Evolutionary conservation across 1,140 invertebrate species (phyloP).

Genomic region (Propsilocerus akamusi): DNA sequence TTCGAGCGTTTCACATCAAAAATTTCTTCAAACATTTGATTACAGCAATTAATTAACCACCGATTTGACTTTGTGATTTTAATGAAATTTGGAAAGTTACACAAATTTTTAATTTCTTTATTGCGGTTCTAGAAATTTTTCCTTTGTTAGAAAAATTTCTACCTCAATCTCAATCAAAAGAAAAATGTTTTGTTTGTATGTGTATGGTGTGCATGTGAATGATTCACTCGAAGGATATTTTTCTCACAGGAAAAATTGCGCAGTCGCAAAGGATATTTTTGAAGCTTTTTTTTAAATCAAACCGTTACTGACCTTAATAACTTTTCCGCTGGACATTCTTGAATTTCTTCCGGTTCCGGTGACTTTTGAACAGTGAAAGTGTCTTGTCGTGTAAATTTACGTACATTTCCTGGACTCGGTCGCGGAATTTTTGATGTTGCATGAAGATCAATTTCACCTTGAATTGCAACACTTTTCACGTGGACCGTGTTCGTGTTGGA

Average conservation of each 20-base stretch:
- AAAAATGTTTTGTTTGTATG: too few species aligned
- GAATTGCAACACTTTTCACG: conserved; percentile 30
- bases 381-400: conserved; percentile 27
- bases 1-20: not conserved
- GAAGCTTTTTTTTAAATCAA: too few species aligned
- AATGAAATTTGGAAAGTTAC: too few species aligned
- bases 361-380: conserved; percentile 25
- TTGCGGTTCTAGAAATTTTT: too few species aligned
- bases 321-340: not conserved
- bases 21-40: not conserved
- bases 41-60: not conserved
- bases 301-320: not conserved
- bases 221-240: too few species aligned
- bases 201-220: too few species aligned
- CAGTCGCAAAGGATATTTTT: too few species aligned
- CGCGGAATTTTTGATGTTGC: conserved; percentile 25
- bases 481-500: conserved; percentile 20
- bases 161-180: too few species aligned
- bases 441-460: conserved; percentile 29
- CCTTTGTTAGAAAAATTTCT: too few species aligned
- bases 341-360: conserved; percentile 3
- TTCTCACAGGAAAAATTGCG: too few species aligned
- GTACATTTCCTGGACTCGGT: conserved; percentile 24
- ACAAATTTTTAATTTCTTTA: too few species aligned
- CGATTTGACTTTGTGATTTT: too few species aligned